Evolutionary conservation across 2,888 invertebrate genomes (phyloP), one percentile per base, ranked within the genome.

Genomic region (Leptinotarsa juncta): DNA sequence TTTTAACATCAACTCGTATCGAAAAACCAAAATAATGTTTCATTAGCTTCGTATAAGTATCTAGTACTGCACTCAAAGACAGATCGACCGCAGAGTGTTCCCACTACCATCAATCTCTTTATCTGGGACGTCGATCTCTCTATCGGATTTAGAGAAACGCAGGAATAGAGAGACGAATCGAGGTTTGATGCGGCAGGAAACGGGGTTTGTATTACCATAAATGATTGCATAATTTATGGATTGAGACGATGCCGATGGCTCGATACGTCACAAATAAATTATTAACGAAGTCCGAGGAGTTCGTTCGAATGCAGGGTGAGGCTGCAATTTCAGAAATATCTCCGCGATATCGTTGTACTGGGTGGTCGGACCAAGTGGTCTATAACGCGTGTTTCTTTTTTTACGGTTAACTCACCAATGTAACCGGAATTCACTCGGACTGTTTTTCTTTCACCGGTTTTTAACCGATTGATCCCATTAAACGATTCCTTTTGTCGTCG

Each of bases 201-300:
- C 18, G 42, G 60, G 73, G 67, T 74, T 74, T 75, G 72, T 78
- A 77, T 79, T 73, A 74, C 72, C 62, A 62, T 62, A 62, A 51
- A 53, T 70, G 78, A 80, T 77, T 80, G 78, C 77, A 82, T 81
- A 80, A 81, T 82, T 80, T 80, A 82, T 78, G 75, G 72, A 71
- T 71, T 67, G 71, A 77, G 78, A 70, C 78, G 76, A 68, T 76
- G 69, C 68, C 70, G 78, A 75, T 76, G 67, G 74, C 67, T 68
- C 57, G 71, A 76, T 78, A 75, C 79, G 78, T 81, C 80, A 81
- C 75, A 73, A 71, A 79, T 81, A 78, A 81, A 80, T 80, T 76
- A 73, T 81, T 81, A 75, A 82, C 15, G 15, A 23, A 57, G 26
- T 15, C 32, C 60, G 23, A 60, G 53, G n/a, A 53, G 53, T 53